Evolutionary conservation across 2,888 invertebrate genomes (phyloP).

Genomic region (Acanthoscelides obtectus): DNA sequence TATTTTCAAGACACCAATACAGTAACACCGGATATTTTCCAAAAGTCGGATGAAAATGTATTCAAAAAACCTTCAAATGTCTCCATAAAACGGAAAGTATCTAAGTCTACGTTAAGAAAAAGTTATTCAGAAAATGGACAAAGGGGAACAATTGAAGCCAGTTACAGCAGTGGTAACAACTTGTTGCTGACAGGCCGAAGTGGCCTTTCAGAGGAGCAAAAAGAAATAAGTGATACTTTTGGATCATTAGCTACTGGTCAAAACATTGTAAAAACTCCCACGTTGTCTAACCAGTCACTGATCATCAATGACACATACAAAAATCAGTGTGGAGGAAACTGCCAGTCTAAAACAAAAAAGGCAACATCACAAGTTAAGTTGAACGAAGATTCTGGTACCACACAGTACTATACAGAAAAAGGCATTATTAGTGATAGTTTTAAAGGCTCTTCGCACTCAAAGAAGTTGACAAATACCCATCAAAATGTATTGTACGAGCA

Average conservation of each 20-base stretch:
- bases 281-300: background rate
- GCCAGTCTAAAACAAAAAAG: background rate
- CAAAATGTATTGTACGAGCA: too few relatives aligned
- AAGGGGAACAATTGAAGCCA: background rate
- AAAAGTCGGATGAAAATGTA: background rate
- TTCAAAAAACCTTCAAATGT: background rate
- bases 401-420: background rate
- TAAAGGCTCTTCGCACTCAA: too few relatives aligned
- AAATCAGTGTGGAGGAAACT: background rate
- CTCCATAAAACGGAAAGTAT: background rate
- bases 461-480: too few relatives aligned
- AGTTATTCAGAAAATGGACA: background rate
- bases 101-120: background rate
- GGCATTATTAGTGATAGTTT: background rate
- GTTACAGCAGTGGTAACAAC: background rate
- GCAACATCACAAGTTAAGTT: background rate
- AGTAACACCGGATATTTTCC: background rate
- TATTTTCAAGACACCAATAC: background rate
- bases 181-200: background rate
- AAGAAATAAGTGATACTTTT: background rate
- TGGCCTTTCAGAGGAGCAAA: background rate
- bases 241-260: background rate
- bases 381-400: background rate
- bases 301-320: background rate
- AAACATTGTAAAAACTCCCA: background rate